Conservation (phyloP, 2,113 vertebrate species). For the Menura novaehollandiae region DNA sequence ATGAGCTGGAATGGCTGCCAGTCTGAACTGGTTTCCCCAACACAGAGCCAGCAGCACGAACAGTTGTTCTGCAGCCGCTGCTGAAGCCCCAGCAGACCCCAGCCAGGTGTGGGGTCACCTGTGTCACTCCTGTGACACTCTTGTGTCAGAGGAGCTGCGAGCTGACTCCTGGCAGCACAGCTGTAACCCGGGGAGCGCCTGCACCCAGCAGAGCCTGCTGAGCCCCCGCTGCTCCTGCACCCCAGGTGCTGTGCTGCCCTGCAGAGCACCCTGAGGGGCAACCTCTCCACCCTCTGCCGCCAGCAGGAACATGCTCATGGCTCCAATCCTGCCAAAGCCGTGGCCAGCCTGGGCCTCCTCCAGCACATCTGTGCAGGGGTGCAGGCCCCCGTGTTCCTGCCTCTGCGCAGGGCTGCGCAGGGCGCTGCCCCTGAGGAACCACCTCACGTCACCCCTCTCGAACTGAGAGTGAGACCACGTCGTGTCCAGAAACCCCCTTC, state of each 20-base stretch:
- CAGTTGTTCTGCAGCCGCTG: background rate
- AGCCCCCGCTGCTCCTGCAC: background rate
- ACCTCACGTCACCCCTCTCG: too few species aligned
- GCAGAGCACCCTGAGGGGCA: background rate
- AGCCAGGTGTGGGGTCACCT: accelerated
- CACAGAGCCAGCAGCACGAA: background rate
- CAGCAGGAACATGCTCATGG: too few species aligned
- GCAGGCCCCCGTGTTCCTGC: background rate
- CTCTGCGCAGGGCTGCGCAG: background rate
- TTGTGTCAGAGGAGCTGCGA: background rate
- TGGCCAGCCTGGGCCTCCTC: background rate
- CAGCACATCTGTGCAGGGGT: background rate
- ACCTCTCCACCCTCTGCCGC: background rate
- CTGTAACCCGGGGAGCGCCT: background rate
- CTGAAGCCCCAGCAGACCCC: background rate
- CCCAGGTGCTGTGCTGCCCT: background rate
- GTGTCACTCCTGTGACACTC: too few species aligned
- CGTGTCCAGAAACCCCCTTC: background rate
- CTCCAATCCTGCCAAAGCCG: too few species aligned
- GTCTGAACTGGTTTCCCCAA: background rate
- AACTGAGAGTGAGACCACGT: too few species aligned
- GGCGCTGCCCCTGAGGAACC: too few species aligned
- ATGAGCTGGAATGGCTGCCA: background rate
- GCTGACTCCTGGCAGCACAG: background rate
- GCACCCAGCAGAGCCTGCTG: background rate